Evolutionary conservation across 2,113 vertebrate genomes (phyloP).

Genomic region (Arenaria interpres): DNA sequence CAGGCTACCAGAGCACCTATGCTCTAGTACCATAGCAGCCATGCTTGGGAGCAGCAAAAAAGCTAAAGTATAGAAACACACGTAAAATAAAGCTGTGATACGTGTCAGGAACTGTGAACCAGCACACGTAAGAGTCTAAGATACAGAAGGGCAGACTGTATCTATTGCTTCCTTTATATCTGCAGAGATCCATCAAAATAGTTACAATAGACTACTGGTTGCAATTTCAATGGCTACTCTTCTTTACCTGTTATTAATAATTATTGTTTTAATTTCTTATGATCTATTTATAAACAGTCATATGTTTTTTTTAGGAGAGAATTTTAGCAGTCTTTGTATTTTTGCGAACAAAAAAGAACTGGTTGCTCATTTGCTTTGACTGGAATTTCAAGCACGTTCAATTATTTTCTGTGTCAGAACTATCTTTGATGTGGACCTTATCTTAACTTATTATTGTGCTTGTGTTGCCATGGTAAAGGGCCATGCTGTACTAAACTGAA

Average conservation of each 20-base stretch:
- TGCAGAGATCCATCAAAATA: background rate
- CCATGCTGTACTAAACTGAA: background rate
- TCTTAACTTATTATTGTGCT: slow-evolving; percentile 29
- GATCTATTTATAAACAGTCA: background rate
- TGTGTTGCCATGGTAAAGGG: slow-evolving; percentile 42
- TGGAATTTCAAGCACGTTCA: slow-evolving; percentile 42
- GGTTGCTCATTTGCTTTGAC: slow-evolving; percentile 3
- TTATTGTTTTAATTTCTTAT: background rate
- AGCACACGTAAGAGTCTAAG: background rate
- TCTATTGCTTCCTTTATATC: background rate
- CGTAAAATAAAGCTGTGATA: background rate
- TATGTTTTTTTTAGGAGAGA: background rate
- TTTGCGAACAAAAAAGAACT: background rate
- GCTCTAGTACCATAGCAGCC: background rate
- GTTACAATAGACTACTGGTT: background rate
- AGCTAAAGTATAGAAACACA: background rate
- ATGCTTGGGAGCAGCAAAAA: background rate
- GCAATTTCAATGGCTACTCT: background rate
- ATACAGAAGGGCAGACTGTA: background rate
- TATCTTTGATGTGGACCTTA: slow-evolving; percentile 35
- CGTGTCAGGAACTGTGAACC: background rate
- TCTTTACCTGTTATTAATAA: background rate
- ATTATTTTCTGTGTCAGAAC: slow-evolving; percentile 45
- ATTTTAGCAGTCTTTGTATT: background rate
- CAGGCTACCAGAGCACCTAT: background rate